These are phyloP conservation scores for Elephas maximus DNA, from an alignment of 2,113 vertebrate genomes.

Conservation along the genomic window DNA sequence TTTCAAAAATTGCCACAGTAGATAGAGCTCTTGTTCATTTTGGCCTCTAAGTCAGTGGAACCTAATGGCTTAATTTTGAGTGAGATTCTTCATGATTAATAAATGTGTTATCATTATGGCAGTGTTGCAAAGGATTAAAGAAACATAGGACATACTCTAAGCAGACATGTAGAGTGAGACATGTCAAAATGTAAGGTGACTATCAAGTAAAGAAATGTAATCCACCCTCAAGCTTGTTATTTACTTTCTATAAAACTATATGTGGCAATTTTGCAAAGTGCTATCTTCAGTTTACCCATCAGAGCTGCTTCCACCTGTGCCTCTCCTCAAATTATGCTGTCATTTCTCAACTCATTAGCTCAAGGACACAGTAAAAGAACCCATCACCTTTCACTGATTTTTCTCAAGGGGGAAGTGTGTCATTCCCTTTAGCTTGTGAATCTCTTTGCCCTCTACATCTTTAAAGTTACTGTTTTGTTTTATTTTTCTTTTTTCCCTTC, in stretches of 20 bases:
- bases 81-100: background rate
- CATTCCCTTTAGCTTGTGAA: slow-evolving; percentile 8
- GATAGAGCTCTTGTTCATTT: background rate
- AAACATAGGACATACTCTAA: background rate
- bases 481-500: background rate
- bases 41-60: background rate
- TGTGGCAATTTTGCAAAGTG: background rate
- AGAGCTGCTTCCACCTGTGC: slow-evolving; percentile 52
- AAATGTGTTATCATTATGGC: background rate
- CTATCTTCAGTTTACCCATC: slow-evolving; percentile 1
- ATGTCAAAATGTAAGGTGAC: background rate
- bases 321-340: slow-evolving; percentile 72
- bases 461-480: background rate
- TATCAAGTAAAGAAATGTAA: slow-evolving; percentile 33
- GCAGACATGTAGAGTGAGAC: background rate
- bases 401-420: background rate
- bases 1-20: background rate
- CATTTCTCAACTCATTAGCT: slow-evolving; percentile 64
- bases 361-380: slow-evolving; percentile 61
- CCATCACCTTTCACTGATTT: slow-evolving; percentile 60
- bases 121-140: background rate
- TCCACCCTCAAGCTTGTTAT: background rate
- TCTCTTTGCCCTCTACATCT: background rate
- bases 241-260: slow-evolving; percentile 33
- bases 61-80: background rate